Evolutionary conservation across 1,140 invertebrate species (phyloP).

Genomic region (Drosophila melanogaster): DNA sequence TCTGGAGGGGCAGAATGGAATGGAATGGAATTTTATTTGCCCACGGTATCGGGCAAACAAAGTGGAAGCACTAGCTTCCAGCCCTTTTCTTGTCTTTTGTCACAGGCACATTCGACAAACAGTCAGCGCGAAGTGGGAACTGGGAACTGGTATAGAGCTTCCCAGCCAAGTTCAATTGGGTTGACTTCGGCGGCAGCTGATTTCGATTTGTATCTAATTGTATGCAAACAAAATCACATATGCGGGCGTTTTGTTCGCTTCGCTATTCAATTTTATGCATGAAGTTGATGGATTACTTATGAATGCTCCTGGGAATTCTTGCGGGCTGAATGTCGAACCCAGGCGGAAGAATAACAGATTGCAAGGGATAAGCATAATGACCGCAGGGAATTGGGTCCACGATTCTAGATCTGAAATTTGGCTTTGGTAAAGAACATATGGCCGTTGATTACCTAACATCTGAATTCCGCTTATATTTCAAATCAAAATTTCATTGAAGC

Average conservation of each 20-base stretch:
- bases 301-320: conserved; percentile 41
- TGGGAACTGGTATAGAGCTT: conserved; percentile 5
- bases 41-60: conserved; percentile 31
- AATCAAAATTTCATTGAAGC: conserved; percentile 4
- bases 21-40: conserved; percentile 52
- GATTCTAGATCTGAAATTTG: not conserved
- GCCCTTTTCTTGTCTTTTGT: conserved; percentile 79
- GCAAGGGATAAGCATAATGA: conserved; percentile 45
- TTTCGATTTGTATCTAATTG: conserved; percentile 82
- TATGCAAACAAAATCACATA: conserved; percentile 73
- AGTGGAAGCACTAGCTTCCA: conserved; percentile 22
- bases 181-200: conserved; percentile 50
- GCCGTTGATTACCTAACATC: conserved; percentile 2
- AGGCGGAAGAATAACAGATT: conserved; percentile 44
- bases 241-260: conserved; percentile 77
- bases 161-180: conserved; percentile 2
- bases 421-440: not conserved
- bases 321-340: conserved; percentile 11
- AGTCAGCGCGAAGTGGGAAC: conserved; percentile 41
- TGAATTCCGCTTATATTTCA: not conserved
- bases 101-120: conserved; percentile 71
- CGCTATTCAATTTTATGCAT: conserved; percentile 71
- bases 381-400: conserved; percentile 29
- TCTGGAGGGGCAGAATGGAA: conserved; percentile 1
- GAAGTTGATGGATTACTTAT: conserved; percentile 78